Percentiles rank a stretch among this genome's conserved stretches.
Conservation (phyloP, 2,888 invertebrate species). For the Pyrochroa serraticornis region DNA sequence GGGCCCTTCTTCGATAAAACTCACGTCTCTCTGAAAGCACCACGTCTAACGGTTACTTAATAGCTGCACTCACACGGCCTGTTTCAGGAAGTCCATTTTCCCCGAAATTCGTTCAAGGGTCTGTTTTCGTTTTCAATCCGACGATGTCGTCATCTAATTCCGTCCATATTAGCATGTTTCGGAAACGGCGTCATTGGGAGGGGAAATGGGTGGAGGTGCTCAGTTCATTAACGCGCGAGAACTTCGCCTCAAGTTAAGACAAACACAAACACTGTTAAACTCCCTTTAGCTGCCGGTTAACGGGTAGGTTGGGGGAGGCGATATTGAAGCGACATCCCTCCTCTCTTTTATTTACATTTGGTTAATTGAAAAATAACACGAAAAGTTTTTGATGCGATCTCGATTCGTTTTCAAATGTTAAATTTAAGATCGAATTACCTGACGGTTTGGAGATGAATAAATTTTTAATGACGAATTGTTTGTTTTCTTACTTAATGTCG, state of each 20-base stretch:
- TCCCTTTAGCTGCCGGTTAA: conserved; percentile 28
- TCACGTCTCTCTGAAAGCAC: conserved; percentile 1
- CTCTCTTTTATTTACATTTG: conserved; percentile 18
- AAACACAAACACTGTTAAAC: conserved; percentile 30
- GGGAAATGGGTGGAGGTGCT: conserved; percentile 5
- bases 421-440: neutral
- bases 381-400: neutral
- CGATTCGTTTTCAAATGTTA: too few species aligned
- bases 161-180: conserved; percentile 9
- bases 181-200: conserved; percentile 4
- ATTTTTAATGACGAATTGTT: neutral
- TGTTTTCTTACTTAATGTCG: too few species aligned
- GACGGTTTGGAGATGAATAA: neutral
- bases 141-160: too few species aligned
- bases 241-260: conserved; percentile 26
- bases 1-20: conserved; percentile 10
- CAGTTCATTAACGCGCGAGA: conserved; percentile 27
- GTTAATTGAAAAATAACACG: conserved; percentile 18
- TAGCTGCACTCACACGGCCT: conserved; percentile 20
- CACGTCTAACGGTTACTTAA: conserved; percentile 14
- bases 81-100: conserved; percentile 22
- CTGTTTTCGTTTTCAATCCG: conserved; percentile 7
- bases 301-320: conserved; percentile 7
- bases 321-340: conserved; percentile 20
- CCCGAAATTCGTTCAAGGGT: conserved; percentile 2